Conservation (phyloP, 2,888 invertebrate genomes). For the Synanthedon tipuliformis region DNA sequence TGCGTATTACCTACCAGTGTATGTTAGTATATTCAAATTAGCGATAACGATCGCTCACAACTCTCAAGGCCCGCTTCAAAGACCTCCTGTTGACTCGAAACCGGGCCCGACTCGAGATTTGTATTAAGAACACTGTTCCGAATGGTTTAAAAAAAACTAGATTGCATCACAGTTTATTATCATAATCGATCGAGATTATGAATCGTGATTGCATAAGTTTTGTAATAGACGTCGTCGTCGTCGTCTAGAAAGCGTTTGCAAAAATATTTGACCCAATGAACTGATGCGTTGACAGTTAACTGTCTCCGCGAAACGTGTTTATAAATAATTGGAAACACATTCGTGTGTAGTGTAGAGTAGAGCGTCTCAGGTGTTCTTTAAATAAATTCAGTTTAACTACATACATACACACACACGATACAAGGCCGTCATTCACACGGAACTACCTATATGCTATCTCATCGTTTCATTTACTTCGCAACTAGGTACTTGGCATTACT, state of each 20-base stretch:
- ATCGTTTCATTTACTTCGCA: too few relatives aligned
- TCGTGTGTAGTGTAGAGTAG: conserved; percentile 14
- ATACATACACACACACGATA: neutral
- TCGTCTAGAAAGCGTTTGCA: conserved; percentile 35
- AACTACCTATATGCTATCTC: neutral
- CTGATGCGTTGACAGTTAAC: conserved; percentile 3
- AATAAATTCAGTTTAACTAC: conserved; percentile 17
- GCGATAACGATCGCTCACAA: conserved; percentile 35
- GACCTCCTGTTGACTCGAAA: conserved; percentile 34
- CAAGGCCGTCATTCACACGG: neutral
- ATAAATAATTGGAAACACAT: conserved; percentile 14
- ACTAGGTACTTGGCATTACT: too few relatives aligned
- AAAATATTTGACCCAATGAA: conserved; percentile 25
- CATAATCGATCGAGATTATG: conserved; percentile 49
- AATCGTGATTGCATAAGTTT: neutral
- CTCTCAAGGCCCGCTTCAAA: conserved; percentile 14
- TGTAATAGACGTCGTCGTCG: conserved; percentile 17
- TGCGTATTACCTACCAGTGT: conserved; percentile 6
- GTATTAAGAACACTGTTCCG: conserved; percentile 27
- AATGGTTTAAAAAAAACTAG: conserved; percentile 15
- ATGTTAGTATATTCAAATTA: conserved; percentile 30
- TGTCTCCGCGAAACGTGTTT: conserved; percentile 2
- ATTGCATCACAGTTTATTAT: conserved; percentile 53
- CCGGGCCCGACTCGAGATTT: conserved; percentile 38
- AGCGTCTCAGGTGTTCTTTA: conserved; percentile 11